Percentiles rank a stretch among this genome's conserved stretches.
These are phyloP conservation scores for Tetramorium bicarinatum DNA, from an alignment of 2,888 invertebrate genomes.

Conservation along the genomic window DNA sequence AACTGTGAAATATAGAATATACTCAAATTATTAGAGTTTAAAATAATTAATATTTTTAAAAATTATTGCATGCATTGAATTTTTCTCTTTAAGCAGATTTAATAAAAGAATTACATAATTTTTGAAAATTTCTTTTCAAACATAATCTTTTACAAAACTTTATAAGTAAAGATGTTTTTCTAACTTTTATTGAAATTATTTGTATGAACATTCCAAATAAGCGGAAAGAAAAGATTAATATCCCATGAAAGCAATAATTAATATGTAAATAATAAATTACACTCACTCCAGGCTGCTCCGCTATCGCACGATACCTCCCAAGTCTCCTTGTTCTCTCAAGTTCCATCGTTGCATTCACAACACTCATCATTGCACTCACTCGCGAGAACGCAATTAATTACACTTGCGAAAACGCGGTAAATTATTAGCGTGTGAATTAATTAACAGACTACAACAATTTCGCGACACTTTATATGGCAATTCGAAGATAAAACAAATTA, in stretches of 20 bases:
- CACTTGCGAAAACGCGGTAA: constrained; percentile 1
- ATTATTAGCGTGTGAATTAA: constrained; percentile 1
- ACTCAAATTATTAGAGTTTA: neutral
- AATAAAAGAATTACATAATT: neutral
- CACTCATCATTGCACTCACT: neutral
- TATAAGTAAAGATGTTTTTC: neutral
- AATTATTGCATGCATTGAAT: neutral
- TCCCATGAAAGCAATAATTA: neutral
- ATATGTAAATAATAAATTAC: constrained; percentile 22
- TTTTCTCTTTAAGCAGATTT: neutral
- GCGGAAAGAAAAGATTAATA: neutral
- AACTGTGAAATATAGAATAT: neutral
- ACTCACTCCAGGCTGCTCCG: neutral
- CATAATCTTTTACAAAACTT: neutral
- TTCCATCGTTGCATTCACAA: constrained; percentile 2
- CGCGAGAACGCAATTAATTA: constrained; percentile 6
- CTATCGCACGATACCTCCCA: neutral
- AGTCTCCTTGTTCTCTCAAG: neutral
- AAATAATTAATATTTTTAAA: neutral
- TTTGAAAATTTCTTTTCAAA: neutral
- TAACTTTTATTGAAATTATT: neutral
- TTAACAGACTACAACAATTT: neutral
- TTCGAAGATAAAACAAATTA: neutral
- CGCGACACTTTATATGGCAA: neutral
- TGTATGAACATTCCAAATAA: neutral